Percentiles rank a stretch among this genome's conserved stretches.
phyloP scores from a whole-genome alignment of 35 echinoderm and acorn worm genomes.

The Hemicentrotus pulcherrimus region DNA sequence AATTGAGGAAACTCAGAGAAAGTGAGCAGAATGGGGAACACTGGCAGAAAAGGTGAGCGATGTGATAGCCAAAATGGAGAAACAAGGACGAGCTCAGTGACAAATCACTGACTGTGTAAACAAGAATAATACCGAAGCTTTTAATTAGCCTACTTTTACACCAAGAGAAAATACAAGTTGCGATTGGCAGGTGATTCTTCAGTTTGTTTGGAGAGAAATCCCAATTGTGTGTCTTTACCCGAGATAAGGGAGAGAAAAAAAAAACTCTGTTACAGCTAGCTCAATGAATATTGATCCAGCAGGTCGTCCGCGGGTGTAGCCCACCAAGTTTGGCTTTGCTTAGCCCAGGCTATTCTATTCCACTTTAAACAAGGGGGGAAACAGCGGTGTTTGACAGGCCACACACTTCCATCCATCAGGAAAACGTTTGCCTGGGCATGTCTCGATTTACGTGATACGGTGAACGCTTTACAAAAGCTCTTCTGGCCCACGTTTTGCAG shows the following conservation, averaged over 20 bases:
- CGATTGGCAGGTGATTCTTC: background rate
- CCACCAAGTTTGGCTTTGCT: background rate
- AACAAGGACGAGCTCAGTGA: background rate
- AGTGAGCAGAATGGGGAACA: background rate
- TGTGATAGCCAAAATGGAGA: background rate
- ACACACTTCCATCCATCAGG: background rate
- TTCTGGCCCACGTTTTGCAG: too few relatives aligned
- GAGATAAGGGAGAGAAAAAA: background rate
- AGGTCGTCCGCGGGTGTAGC: background rate
- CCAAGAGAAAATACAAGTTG: background rate
- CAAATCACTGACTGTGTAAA: background rate
- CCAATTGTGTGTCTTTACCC: background rate
- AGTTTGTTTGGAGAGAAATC: background rate
- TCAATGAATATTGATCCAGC: background rate
- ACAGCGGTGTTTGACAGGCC: background rate
- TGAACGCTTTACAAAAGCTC: too few relatives aligned
- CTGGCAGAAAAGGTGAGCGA: background rate
- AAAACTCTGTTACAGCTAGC: background rate
- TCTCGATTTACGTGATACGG: too few relatives aligned
- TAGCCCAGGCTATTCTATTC: background rate
- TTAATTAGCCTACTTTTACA: background rate
- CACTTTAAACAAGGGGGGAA: too few relatives aligned
- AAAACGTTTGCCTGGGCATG: too few relatives aligned
- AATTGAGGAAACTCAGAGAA: too few relatives aligned
- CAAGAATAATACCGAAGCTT: background rate